Evolutionary conservation across 2,113 vertebrate genomes (phyloP).

Genomic region (Pleuronectes platessa): DNA sequence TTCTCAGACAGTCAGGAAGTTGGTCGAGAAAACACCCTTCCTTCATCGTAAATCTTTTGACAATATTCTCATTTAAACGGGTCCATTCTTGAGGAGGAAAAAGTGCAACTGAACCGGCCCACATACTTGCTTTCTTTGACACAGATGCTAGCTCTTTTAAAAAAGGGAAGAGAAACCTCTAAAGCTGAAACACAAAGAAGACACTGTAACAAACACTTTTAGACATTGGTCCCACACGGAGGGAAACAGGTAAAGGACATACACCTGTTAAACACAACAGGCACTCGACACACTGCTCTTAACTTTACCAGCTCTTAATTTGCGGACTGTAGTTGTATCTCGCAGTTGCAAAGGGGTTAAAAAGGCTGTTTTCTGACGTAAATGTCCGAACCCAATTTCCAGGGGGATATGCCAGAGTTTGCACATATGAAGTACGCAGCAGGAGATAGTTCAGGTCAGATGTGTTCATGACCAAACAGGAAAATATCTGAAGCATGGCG

Average conservation of each 20-base stretch:
- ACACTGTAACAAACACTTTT: not conserved
- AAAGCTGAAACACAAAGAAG: not conserved
- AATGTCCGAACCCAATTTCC: no score
- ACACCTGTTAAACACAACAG: not conserved
- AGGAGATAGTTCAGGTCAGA: no score
- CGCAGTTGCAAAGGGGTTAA: not conserved
- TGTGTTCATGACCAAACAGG: no score
- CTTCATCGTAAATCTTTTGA: not conserved
- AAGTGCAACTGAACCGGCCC: not conserved
- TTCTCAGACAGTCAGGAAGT: not conserved
- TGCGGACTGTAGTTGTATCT: not conserved
- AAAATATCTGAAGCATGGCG: no score
- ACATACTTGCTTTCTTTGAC: not conserved
- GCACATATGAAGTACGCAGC: no score
- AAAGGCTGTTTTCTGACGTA: no score
- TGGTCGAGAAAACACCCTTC: not conserved
- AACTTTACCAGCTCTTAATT: not conserved
- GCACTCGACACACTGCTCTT: not conserved
- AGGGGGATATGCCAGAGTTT: no score
- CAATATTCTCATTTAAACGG: not conserved
- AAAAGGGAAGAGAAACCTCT: not conserved
- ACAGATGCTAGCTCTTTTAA: not conserved
- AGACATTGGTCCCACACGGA: not conserved
- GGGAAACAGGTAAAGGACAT: slow-evolving; percentile 8
- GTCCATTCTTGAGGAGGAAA: not conserved